These are phyloP conservation scores for Pterobdella sp. DNA, from an alignment of 2,888 invertebrate genomes.

Conservation along the genomic window DNA sequence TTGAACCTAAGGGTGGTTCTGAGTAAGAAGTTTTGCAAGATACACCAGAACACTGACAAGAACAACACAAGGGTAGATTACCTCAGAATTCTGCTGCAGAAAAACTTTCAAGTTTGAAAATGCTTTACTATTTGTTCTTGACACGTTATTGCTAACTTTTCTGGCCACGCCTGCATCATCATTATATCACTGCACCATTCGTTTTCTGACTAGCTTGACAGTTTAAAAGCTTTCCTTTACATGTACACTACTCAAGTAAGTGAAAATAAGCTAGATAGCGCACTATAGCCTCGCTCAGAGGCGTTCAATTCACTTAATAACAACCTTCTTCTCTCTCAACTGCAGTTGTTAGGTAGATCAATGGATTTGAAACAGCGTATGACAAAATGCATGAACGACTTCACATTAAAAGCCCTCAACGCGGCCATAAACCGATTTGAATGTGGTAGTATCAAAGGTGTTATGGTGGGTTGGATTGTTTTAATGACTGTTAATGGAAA, in stretches of 20 bases:
- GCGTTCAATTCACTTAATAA: background rate
- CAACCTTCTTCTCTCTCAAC: background rate
- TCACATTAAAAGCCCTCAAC: constrained; percentile 85
- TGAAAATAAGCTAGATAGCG: too few relatives aligned
- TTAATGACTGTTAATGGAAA: background rate
- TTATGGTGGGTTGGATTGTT: constrained; percentile 58
- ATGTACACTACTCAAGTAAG: too few relatives aligned
- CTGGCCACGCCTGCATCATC: background rate
- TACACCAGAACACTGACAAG: background rate
- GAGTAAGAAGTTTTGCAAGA: background rate
- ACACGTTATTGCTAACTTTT: background rate
- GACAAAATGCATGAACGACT: constrained; percentile 85
- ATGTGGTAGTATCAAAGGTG: constrained; percentile 84
- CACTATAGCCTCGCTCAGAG: too few relatives aligned
- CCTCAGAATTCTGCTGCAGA: background rate
- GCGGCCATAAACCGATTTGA: constrained; percentile 89
- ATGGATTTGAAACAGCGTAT: constrained; percentile 83
- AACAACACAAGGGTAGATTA: background rate
- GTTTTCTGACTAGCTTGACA: too few relatives aligned
- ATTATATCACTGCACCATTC: background rate
- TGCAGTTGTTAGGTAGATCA: constrained; percentile 70
- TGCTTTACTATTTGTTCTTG: background rate
- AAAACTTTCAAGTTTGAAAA: constrained; percentile 17
- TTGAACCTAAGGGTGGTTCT: background rate
- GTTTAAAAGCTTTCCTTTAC: too few relatives aligned